These are phyloP conservation scores for Atta colombica DNA, from an alignment of 1,140 invertebrate genomes.

Conservation along the genomic window DNA sequence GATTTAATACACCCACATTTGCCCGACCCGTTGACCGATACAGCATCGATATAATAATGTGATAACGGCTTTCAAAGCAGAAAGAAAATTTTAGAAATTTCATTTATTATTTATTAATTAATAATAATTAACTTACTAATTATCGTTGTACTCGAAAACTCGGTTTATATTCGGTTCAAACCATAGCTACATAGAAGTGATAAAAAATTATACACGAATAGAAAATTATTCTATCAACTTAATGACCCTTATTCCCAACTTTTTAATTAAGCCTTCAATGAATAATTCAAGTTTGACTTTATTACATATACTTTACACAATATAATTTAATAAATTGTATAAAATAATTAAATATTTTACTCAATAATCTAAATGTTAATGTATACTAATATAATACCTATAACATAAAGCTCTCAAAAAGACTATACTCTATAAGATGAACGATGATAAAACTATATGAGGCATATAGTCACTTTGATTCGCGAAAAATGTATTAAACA, in stretches of 20 bases:
- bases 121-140: background rate
- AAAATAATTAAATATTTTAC: background rate
- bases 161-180: background rate
- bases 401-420: background rate
- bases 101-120: background rate
- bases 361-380: background rate
- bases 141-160: background rate
- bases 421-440: background rate
- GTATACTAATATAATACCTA: background rate
- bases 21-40: background rate
- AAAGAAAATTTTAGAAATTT: background rate
- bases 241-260: background rate
- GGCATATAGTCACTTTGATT: background rate
- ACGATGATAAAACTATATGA: background rate
- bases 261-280: background rate
- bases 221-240: background rate
- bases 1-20: constrained; percentile 17
- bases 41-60: background rate
- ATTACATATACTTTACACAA: background rate
- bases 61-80: background rate
- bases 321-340: background rate
- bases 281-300: background rate
- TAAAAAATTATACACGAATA: background rate
- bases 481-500: background rate
- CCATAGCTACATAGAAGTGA: background rate